Conservation (phyloP, 2,888 invertebrate genomes). For the Epicampocera succincta region DNA sequence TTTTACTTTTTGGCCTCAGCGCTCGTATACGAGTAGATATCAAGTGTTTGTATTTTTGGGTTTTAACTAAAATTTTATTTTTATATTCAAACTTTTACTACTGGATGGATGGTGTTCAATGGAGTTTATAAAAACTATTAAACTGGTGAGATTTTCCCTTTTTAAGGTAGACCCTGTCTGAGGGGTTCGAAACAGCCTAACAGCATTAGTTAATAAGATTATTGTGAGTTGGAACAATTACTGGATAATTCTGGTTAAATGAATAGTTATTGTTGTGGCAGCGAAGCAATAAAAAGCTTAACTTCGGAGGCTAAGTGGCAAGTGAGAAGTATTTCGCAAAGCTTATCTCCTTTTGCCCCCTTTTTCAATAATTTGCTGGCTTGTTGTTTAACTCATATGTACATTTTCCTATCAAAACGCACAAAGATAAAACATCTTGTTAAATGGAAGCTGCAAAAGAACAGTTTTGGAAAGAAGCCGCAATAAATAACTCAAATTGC, state of each 20-base stretch:
- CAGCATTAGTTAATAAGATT: not conserved
- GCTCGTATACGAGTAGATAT: not conserved
- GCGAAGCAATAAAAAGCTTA: not conserved
- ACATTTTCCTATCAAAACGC: too few relatives aligned
- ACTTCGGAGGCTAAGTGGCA: too few relatives aligned
- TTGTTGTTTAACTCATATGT: too few relatives aligned
- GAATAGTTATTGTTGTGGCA: conserved; percentile 26
- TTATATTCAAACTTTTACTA: conserved; percentile 51
- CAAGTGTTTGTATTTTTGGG: not conserved
- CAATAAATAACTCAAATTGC: too few relatives aligned
- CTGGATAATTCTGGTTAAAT: conserved; percentile 32
- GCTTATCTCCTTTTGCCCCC: too few relatives aligned
- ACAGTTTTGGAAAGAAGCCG: too few relatives aligned
- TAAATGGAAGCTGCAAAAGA: too few relatives aligned
- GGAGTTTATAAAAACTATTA: conserved; percentile 45
- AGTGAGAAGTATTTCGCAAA: too few relatives aligned
- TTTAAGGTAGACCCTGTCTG: not conserved
- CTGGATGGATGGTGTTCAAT: conserved; percentile 16
- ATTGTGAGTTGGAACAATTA: conserved; percentile 34
- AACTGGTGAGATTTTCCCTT: conserved; percentile 8
- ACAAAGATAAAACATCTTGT: too few relatives aligned
- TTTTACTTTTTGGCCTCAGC: conserved; percentile 7
- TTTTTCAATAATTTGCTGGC: too few relatives aligned
- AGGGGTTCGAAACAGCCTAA: not conserved
- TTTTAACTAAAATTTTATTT: conserved; percentile 41